Base-by-base conservation (phyloP, 1,140 invertebrate genomes). In the Brachionus calyciflorus region DNA sequence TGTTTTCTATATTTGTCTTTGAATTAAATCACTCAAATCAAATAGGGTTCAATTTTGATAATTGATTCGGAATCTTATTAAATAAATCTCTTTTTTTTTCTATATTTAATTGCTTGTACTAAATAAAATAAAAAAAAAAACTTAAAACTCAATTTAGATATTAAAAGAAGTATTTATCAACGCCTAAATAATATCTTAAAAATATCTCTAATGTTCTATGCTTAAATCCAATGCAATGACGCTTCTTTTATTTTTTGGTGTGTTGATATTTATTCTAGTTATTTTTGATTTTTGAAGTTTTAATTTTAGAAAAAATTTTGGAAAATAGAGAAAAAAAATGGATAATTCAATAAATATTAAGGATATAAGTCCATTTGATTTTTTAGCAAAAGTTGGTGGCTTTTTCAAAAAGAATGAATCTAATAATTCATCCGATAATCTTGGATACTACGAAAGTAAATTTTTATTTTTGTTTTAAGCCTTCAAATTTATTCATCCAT, bases 11-110 rank as follows among this genome's bases (percentile, higher is more conserved):
- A 17, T 60, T 60, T 60, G 55, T 60, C 55, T 60, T 33, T 17
- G 30, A 60, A 60, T 60, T 60, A 60, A 60, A 33, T 33, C 60
- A 44, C 60, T 44, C 14, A 65, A 24, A 44, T 40, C 40, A 12
- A 41, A 65, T 24, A 41, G 60, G 40, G 21, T 63, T 65, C 60
- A 65, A 65, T 65, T 65, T 65, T 65, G 60, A 65, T 65, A 65
- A 65, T 65, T 65, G 60, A 65, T 65, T 65, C 40, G 10, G 44
- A 60, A 60, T 60, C 55, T 33, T 37, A 37, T 55, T 28, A 55
- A 28, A 55, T 55, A 60, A 60, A 60, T 37, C 19, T 19, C 19
- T 46, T 40, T 63, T 40, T 63, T 63, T 63, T 37, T 17, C 24
- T 24, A 9, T 14, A 44, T 44, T 24, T 21, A 21, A 3, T 65